Conservation (phyloP, 2,888 invertebrate species). For the Petrolisthes manimaculis region DNA sequence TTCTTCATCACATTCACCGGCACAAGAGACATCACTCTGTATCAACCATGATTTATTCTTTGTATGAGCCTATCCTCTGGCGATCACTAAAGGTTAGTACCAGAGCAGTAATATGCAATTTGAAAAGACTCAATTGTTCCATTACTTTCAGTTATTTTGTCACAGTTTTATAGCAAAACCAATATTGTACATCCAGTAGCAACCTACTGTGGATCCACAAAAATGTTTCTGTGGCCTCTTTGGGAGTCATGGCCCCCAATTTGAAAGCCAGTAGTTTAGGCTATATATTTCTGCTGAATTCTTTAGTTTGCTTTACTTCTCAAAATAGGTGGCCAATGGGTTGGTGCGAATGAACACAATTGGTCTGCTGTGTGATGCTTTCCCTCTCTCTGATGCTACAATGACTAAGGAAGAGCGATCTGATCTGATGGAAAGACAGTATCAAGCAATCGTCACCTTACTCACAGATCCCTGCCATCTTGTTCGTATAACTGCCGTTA, state of each 20-base stretch:
- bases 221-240: not conserved
- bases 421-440: constrained; percentile 52
- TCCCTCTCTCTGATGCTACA: constrained; percentile 69
- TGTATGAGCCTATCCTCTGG: constrained; percentile 66
- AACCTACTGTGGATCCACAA: too few species aligned
- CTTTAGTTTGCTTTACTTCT: not conserved
- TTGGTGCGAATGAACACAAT: constrained; percentile 69
- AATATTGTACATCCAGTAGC: too few species aligned
- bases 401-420: constrained; percentile 41
- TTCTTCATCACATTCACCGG: constrained; percentile 64
- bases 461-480: constrained; percentile 60
- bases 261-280: not conserved
- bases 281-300: not conserved
- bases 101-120: too few species aligned
- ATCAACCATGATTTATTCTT: constrained; percentile 45
- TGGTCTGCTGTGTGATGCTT: constrained; percentile 69
- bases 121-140: too few species aligned
- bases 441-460: constrained; percentile 50
- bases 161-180: too few species aligned
- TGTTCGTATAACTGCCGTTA: constrained; percentile 61
- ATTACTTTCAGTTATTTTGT: too few species aligned
- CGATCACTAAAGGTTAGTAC: constrained; percentile 57
- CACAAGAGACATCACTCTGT: constrained; percentile 60
- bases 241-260: too few species aligned
- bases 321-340: constrained; percentile 69